Base-by-base conservation (phyloP, 2,797 vertebrate genomes). In the Lycodopsis pacificus region DNA sequence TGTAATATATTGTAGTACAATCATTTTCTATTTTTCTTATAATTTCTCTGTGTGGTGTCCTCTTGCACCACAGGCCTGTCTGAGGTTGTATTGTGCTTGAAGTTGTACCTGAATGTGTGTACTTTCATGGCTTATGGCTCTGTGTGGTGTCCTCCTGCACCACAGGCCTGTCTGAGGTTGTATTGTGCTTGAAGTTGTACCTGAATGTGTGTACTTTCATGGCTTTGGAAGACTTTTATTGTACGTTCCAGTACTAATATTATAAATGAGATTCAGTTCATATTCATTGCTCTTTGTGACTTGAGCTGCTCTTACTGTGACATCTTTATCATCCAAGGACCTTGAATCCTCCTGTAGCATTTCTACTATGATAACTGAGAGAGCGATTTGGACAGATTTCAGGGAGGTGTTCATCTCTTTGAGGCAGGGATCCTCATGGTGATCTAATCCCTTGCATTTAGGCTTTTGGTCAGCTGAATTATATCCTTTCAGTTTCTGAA, bases 381-480 rank as follows among this genome's bases (percentile, higher is more conserved):
- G 53, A 64, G 82, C 84, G 82, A 75, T 89, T 86, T 77, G 78
- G 78, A 84, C 70, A 61, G 87, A 88, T 82, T 73, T 80, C 62
- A 6, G 77, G 11, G 56, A 53, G 83, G 73, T 66, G 71, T 83
- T 90, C 87, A 73, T 88, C 82, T 88, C 75, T 81, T 65, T 79
- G 46, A 80, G 66, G 5, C 78, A 32, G 53, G 62, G 61, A 81
- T 90, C 87, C 82, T 86, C 73, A 82, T 65, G 72, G 49, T 64
- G 51, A 88, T 90, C 69, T 89, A 85, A 91, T 88, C 86, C 83
- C 64, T 59, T 14, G 67, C 80, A 70, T 87, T 92, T 84, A 83
- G 75, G 63, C 34, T 82, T 81, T 80, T 79, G 89, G 86, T 82
- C 87, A 88, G 74, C 57, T 88, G 86, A 91, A 88, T 88, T 84